phyloP scores from a whole-genome alignment of 1,140 invertebrate genomes.

The Triops longicaudatus region DNA sequence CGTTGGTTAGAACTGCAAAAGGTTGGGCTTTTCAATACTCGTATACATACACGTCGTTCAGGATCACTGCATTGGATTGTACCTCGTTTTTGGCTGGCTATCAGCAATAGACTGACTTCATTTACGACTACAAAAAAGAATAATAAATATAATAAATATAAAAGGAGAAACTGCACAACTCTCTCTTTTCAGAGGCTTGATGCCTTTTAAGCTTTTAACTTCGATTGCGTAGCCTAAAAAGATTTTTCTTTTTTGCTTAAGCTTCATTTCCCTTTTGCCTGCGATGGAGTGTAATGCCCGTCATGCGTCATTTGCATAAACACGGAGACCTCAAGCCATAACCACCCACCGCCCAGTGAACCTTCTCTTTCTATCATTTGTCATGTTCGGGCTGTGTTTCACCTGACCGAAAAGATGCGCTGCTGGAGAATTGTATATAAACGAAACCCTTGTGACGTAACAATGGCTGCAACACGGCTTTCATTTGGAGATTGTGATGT shows the following conservation, averaged over 20 bases:
- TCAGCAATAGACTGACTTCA: not conserved
- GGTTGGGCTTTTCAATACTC: constrained; percentile 7
- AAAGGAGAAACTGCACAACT: no score
- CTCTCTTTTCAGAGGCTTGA: no score
- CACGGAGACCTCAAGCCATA: not conserved
- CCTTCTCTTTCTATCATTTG: not conserved
- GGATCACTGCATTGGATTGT: not conserved
- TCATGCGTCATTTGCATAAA: no score
- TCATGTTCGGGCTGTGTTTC: constrained; percentile 6
- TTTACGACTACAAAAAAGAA: no score
- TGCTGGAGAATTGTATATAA: not conserved
- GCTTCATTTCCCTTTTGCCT: no score
- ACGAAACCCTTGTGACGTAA: not conserved
- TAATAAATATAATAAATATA: no score
- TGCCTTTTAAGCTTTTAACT: no score
- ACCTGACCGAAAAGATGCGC: not conserved
- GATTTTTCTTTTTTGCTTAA: no score
- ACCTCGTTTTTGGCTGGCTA: not conserved
- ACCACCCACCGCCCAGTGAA: not conserved
- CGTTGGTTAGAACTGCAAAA: not conserved
- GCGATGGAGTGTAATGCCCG: no score
- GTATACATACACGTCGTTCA: not conserved
- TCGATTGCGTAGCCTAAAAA: no score
- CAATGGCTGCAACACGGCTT: no score
- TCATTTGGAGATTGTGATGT: no score